A percentile compares a stretch with the other conserved stretches of the same genome.
Conservation (phyloP, 2,797 vertebrate species). For the Rhyacichthys aspro region DNA sequence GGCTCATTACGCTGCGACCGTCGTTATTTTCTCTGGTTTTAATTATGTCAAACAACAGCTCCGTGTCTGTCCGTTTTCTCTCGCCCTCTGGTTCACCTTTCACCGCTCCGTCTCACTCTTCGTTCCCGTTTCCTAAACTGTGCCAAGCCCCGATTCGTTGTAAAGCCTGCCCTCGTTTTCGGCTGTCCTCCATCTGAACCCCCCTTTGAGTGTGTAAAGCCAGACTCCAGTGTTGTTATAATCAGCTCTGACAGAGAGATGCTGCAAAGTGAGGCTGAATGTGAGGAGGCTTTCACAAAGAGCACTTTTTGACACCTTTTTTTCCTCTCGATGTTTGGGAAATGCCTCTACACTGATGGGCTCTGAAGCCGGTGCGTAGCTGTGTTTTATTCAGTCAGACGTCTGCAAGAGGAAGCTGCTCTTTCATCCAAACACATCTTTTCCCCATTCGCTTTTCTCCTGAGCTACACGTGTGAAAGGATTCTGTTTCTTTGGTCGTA, state of each 20-base stretch:
- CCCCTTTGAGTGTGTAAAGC: conserved; percentile 41
- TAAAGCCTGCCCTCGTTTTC: conserved; percentile 29
- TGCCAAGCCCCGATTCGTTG: conserved; percentile 47
- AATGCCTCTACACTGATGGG: too few species aligned
- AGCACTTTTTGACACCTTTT: neutral
- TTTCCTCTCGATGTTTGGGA: neutral
- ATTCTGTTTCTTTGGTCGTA: too few species aligned
- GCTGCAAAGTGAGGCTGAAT: conserved; percentile 21
- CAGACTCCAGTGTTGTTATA: conserved; percentile 26
- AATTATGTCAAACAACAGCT: conserved; percentile 57
- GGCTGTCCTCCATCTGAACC: conserved; percentile 60
- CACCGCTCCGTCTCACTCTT: conserved; percentile 38
- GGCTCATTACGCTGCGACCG: conserved; percentile 48
- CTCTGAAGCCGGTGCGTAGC: too few species aligned
- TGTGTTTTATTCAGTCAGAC: too few species aligned
- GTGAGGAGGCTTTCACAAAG: conserved; percentile 17
- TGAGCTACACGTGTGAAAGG: too few species aligned
- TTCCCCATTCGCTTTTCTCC: too few species aligned
- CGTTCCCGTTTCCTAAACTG: conserved; percentile 41
- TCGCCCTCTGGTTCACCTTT: conserved; percentile 52
- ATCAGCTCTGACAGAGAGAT: conserved; percentile 49
- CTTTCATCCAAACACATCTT: too few species aligned
- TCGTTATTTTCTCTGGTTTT: conserved; percentile 49
- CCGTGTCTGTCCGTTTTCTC: conserved; percentile 16
- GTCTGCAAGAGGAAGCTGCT: too few species aligned